Conservation (phyloP, 1,140 invertebrate genomes). For the Drosophila santomea region DNA sequence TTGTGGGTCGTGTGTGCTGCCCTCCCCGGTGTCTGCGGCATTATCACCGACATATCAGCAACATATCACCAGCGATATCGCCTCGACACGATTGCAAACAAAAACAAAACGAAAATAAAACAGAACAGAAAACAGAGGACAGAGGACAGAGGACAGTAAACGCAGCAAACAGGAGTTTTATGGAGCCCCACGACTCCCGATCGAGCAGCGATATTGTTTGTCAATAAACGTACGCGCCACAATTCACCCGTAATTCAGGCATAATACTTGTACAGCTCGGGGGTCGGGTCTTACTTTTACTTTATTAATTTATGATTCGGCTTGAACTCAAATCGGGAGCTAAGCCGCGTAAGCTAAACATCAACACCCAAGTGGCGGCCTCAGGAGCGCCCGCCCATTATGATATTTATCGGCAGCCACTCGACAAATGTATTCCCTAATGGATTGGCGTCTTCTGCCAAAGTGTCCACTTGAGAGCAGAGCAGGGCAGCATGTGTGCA, state of each 20-base stretch:
- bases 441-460: conserved; percentile 32
- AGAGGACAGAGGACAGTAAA: conserved; percentile 12
- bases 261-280: conserved; percentile 40
- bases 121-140: conserved; percentile 24
- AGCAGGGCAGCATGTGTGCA: no score
- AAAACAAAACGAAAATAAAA: conserved; percentile 41
- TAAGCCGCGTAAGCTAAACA: not conserved
- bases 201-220: conserved; percentile 58
- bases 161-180: conserved; percentile 57
- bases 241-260: conserved; percentile 56
- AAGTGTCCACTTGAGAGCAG: conserved; percentile 4
- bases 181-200: conserved; percentile 44
- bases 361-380: no score
- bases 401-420: conserved; percentile 45
- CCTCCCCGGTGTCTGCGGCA: conserved; percentile 24
- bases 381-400: conserved; percentile 18
- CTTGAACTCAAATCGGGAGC: conserved; percentile 25
- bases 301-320: conserved; percentile 47
- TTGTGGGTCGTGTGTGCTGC: conserved; percentile 1
- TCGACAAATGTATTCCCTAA: conserved; percentile 41
- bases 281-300: conserved; percentile 48
- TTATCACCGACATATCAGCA: conserved; percentile 31
- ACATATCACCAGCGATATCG: conserved; percentile 58
- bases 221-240: conserved; percentile 81
- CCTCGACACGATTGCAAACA: conserved; percentile 60